Evolutionary conservation across 1,140 invertebrate species (phyloP).

Genomic region (Aphelinus certus): DNA sequence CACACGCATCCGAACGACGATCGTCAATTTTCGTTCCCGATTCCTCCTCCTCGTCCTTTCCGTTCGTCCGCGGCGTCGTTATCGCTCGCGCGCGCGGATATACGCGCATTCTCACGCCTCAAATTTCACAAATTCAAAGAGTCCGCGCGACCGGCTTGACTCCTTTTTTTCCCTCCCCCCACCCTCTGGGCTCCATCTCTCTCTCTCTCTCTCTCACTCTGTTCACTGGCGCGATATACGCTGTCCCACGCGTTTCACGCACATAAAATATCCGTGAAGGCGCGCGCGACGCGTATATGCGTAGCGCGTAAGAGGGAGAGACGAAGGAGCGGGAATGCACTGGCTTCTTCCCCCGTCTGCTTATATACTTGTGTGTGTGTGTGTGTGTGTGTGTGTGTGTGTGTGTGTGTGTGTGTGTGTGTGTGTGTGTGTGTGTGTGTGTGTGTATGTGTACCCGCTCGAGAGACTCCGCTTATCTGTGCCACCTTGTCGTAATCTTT

Average conservation of each 20-base stretch:
- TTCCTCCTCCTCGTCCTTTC: not conserved
- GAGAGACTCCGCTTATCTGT: too few species aligned
- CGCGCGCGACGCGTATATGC: conserved; percentile 22
- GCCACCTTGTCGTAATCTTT: too few species aligned
- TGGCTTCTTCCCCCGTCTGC: too few species aligned
- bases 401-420: conserved; percentile 39
- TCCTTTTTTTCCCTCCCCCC: conserved; percentile 30
- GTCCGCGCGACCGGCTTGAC: conserved; percentile 42
- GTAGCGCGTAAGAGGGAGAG: too few species aligned
- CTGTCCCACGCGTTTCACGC: conserved; percentile 40
- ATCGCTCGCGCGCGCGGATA: conserved; percentile 26
- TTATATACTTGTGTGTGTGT: too few species aligned
- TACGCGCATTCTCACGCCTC: conserved; percentile 47
- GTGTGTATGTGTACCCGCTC: conserved; percentile 43
- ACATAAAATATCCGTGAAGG: conserved; percentile 37
- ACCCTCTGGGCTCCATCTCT: not conserved
- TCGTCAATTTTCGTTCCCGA: not conserved
- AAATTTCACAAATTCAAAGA: conserved; percentile 50
- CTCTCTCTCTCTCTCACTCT: conserved; percentile 18
- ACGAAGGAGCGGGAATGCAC: too few species aligned
- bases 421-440: conserved; percentile 13
- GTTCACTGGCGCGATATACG: conserved; percentile 31
- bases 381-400: not conserved
- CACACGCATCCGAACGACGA: not conserved
- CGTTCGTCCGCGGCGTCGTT: conserved; percentile 5